These are phyloP conservation scores for Kradibia gibbosae DNA, from an alignment of 1,140 invertebrate species.

Conservation along the genomic window DNA sequence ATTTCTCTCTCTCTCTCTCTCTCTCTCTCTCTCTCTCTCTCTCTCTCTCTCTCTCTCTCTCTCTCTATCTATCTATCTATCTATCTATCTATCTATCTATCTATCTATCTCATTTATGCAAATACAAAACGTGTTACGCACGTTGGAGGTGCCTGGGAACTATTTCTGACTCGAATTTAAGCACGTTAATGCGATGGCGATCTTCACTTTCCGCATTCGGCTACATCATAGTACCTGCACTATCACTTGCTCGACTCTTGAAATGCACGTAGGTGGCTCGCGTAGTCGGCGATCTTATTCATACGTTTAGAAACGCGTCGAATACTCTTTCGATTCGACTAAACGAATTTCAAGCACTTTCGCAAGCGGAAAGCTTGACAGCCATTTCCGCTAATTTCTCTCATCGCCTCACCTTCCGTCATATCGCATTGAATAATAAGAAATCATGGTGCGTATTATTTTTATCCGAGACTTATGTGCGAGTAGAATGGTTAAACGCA, in stretches of 20 bases:
- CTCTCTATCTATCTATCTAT: no score
- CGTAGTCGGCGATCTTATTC: neutral
- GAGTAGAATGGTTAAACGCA: neutral
- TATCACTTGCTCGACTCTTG: neutral
- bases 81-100: neutral
- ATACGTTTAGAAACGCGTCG: neutral
- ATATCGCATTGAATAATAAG: neutral
- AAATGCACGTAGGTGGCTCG: neutral
- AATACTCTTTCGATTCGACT: no score
- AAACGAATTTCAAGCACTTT: slow-evolving; percentile 12
- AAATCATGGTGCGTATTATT: neutral
- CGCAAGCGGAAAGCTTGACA: neutral
- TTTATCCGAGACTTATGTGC: neutral
- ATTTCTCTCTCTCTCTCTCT: no score
- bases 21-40: no score
- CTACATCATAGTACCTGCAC: neutral
- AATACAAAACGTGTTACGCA: slow-evolving; percentile 56
- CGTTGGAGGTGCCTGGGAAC: slow-evolving; percentile 49
- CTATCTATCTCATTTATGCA: slow-evolving; percentile 56
- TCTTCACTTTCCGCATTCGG: slow-evolving; percentile 15
- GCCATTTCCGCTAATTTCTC: neutral
- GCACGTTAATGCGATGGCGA: slow-evolving; percentile 39
- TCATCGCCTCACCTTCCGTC: neutral
- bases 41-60: slow-evolving; percentile 25
- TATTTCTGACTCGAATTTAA: slow-evolving; percentile 53